Evolutionary conservation across 2,113 vertebrate species (phyloP).

Genomic region (Leucopsar rothschildi): DNA sequence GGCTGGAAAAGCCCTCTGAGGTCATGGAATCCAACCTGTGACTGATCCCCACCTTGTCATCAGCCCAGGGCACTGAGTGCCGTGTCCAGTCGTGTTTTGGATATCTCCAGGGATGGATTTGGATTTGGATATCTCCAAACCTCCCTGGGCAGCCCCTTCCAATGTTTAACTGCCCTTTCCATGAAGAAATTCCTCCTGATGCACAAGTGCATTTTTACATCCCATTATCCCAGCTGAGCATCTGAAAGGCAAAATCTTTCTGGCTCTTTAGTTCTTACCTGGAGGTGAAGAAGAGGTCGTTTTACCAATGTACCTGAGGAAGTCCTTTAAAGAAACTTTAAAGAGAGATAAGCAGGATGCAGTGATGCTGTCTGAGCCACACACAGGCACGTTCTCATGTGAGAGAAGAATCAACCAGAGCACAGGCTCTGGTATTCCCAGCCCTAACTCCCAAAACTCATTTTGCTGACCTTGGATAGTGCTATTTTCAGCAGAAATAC

Average conservation of each 20-base stretch:
- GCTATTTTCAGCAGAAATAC: background rate
- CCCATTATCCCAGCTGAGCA: background rate
- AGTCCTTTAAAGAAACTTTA: background rate
- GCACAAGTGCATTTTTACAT: accelerated
- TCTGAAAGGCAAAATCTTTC: background rate
- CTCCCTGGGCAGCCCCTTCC: background rate
- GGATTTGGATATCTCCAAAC: no score
- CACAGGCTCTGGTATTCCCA: background rate
- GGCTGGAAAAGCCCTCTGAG: background rate
- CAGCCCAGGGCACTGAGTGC: background rate
- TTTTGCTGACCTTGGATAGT: background rate
- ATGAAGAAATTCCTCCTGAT: background rate
- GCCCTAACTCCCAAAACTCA: background rate
- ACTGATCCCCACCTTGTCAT: background rate
- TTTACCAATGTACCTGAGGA: background rate
- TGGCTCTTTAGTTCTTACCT: accelerated
- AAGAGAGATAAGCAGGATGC: accelerated
- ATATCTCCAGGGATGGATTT: background rate
- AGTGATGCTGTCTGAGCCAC: accelerated
- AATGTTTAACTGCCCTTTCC: background rate
- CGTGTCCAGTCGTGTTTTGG: background rate
- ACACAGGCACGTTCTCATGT: accelerated
- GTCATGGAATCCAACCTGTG: background rate
- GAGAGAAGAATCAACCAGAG: background rate
- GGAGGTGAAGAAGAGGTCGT: accelerated